These are phyloP conservation scores for Lepus townsendii DNA, from an alignment of 2,797 vertebrate species.

Conservation along the genomic window DNA sequence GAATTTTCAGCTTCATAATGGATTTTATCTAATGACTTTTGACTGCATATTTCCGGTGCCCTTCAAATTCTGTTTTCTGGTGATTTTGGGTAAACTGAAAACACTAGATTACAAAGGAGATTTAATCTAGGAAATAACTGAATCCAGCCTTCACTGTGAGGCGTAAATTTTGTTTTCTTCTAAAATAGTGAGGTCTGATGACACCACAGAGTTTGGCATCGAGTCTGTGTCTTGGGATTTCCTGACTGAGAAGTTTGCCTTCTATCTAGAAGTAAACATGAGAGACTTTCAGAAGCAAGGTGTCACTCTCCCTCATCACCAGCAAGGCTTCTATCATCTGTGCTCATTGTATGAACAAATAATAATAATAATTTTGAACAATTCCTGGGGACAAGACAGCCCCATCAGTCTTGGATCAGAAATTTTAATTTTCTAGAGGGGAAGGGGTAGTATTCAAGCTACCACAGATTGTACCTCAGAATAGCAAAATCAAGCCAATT, in stretches of 20 bases:
- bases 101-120: not conserved
- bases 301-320: not conserved
- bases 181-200: not conserved
- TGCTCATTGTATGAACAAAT: not conserved
- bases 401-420: constrained; percentile 10
- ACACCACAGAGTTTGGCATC: not conserved
- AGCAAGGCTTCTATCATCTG: not conserved
- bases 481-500: not conserved
- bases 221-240: not conserved
- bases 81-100: constrained; percentile 55
- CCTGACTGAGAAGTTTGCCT: not conserved
- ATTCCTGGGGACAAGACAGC: not conserved
- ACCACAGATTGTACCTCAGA: not conserved
- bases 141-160: not conserved
- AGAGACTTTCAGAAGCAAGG: not conserved
- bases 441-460: not conserved
- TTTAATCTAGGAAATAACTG: constrained; percentile 34
- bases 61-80: constrained; percentile 63
- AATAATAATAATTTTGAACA: constrained; percentile 5
- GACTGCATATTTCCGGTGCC: not conserved
- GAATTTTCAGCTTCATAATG: constrained; percentile 56
- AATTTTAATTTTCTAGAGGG: constrained; percentile 60
- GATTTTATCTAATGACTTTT: constrained; percentile 49
- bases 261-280: not conserved
- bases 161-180: not conserved